Base-by-base conservation (phyloP, 2,797 vertebrate genomes). In the Poecilia picta region DNA sequence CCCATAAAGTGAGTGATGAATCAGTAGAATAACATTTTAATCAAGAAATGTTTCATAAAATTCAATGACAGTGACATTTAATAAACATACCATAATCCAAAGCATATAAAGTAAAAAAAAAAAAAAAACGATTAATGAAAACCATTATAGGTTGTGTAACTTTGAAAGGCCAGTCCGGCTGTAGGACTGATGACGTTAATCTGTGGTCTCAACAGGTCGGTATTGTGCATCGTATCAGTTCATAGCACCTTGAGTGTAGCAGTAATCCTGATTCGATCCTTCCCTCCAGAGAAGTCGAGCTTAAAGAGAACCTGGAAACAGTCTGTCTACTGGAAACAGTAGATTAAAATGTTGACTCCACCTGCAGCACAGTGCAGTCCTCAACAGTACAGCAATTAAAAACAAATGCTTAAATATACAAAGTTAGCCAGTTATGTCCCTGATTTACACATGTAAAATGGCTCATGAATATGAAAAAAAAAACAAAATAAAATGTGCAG, bases 381-480 rank as follows among this genome's bases (percentile, higher is more conserved):
- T 83, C 79, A 85, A 84, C 83, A 86, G 79, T 83, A 84, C 49
- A 70, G 39, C 43, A 25, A 46, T 51, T 71, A 78, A 87, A 90
- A 84, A 82, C 73, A 83, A 86, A 83, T 11, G 75, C 81, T 88
- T 83, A 80, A 89, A 91, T 83, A 86, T 75, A 82, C 33, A 73
- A 76, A 72, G 81, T 85, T 88, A 88, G 86, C 86, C 81, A 46
- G 76, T 82, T 79, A 75, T 90, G 82, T 93, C 92, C 94, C 92
- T 94, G 93, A 93, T 93, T 93, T 93, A 92, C 85, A 82, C 82
- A 57, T 88, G 86, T 81, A 85, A 85, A 88, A 88, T 73, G 88
- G 92, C 90, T 81, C 81, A 64, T 51, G 86, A 72, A 78, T 75
- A 84, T 83, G 81, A 73, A 89, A 81, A 83, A 81, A 64, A 86